Conservation (phyloP, 2,113 vertebrate species). For the Agelaius tricolor region DNA sequence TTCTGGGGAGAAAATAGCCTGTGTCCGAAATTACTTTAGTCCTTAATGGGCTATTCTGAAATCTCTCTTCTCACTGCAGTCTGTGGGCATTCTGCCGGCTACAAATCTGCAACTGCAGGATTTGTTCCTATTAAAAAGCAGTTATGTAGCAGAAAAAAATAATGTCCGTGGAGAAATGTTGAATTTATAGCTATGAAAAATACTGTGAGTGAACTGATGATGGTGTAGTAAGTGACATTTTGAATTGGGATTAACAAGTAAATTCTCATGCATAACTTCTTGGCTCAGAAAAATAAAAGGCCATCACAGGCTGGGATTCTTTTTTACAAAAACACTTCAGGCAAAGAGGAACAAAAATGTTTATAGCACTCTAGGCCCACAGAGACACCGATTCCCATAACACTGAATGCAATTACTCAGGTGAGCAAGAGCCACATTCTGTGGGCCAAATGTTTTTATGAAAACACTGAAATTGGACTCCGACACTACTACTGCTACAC, state of each 20-base stretch:
- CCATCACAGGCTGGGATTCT: not conserved
- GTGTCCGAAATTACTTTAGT: not conserved
- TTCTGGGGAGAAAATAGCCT: not conserved
- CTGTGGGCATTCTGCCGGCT: not conserved
- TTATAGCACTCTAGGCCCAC: not conserved
- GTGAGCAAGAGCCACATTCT: not conserved
- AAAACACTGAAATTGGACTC: not conserved
- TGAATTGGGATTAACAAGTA: constrained; percentile 24
- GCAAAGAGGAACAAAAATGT: not conserved
- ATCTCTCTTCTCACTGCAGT: not conserved
- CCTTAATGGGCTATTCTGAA: not conserved
- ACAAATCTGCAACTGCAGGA: not conserved
- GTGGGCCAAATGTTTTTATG: not conserved
- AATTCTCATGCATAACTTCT: not conserved
- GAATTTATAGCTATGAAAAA: constrained; percentile 25
- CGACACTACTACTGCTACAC: not conserved
- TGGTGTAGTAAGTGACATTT: constrained; percentile 13
- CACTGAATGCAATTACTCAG: not conserved
- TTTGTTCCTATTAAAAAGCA: constrained; percentile 40
- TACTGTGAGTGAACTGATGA: not conserved
- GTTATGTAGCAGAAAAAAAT: constrained; percentile 6
- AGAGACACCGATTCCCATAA: not conserved
- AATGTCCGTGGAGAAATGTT: not conserved
- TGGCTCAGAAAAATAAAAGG: not conserved
- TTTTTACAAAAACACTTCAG: not conserved